Evolutionary conservation across 2,888 invertebrate species (phyloP).

Genomic region (Lypha dubia): DNA sequence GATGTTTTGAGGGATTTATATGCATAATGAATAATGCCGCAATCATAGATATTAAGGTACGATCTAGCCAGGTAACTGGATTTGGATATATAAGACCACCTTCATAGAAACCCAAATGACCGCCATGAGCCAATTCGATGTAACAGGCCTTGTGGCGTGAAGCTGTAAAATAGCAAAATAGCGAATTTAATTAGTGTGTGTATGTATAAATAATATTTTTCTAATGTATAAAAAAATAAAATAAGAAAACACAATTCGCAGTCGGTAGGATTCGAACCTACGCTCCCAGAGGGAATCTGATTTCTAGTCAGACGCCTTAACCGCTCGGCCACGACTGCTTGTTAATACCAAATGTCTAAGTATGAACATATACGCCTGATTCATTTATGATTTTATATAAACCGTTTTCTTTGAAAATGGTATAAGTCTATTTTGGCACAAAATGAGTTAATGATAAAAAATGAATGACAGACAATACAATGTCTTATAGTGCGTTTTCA

Average conservation of each 20-base stretch:
- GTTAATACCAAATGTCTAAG: too few relatives aligned
- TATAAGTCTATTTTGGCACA: too few relatives aligned
- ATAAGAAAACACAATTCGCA: background rate
- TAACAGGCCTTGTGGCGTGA: constrained; percentile 88
- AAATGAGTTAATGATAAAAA: too few relatives aligned
- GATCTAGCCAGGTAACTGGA: constrained; percentile 96
- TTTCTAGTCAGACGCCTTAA: constrained; percentile 84
- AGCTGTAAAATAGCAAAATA: constrained; percentile 83
- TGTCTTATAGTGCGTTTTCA: too few relatives aligned
- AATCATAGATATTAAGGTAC: constrained; percentile 91
- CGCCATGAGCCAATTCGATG: constrained; percentile 94
- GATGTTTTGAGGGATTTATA: constrained; percentile 75
- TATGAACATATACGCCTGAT: too few relatives aligned
- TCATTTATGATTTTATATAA: too few relatives aligned
- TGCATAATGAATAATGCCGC: constrained; percentile 87
- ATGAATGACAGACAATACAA: too few relatives aligned
- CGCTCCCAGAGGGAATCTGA: constrained; percentile 83
- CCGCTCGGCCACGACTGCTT: constrained; percentile 84
- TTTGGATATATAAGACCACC: constrained; percentile 94
- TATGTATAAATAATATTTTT: background rate
- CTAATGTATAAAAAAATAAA: background rate
- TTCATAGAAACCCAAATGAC: constrained; percentile 97
- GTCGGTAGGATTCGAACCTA: constrained; percentile 48
- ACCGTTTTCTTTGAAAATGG: too few relatives aligned
- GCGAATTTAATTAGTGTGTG: too few relatives aligned